A percentile compares a stretch with the other conserved stretches of the same genome.
Evolutionary conservation across 2,888 invertebrate genomes (phyloP).

Genomic region (Hirtodrosophila alboralis): DNA sequence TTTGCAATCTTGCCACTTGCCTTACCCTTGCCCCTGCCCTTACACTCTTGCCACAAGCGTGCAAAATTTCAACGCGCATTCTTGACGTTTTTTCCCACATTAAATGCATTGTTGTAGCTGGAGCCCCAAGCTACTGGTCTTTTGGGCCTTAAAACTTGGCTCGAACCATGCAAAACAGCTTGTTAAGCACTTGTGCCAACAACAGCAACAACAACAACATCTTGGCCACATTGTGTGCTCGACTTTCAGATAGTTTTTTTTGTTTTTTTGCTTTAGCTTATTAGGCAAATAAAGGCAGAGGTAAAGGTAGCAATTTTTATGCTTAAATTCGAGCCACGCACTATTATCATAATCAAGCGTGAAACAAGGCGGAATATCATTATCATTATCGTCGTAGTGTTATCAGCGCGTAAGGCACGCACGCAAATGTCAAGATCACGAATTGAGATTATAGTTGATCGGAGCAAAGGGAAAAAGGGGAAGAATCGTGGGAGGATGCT

Average conservation of each 20-base stretch:
- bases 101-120: slow-evolving; percentile 71
- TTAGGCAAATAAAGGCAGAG: slow-evolving; percentile 67
- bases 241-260: slow-evolving; percentile 44
- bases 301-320: slow-evolving; percentile 62
- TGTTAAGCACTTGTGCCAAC: slow-evolving; percentile 77
- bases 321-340: slow-evolving; percentile 60
- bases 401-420: slow-evolving; percentile 41
- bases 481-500: too few relatives aligned
- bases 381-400: slow-evolving; percentile 44
- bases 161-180: slow-evolving; percentile 81
- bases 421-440: slow-evolving; percentile 11
- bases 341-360: slow-evolving; percentile 69
- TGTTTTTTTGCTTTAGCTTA: slow-evolving; percentile 46
- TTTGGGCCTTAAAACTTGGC: slow-evolving; percentile 19
- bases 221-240: slow-evolving; percentile 66
- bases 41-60: slow-evolving; percentile 47
- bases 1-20: too few relatives aligned
- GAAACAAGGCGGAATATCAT: slow-evolving; percentile 40
- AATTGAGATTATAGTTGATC: slow-evolving; percentile 13
- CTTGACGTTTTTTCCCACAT: slow-evolving; percentile 83
- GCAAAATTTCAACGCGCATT: slow-evolving; percentile 75
- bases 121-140: slow-evolving; percentile 67
- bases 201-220: slow-evolving; percentile 40
- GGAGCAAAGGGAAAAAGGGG: too few relatives aligned
- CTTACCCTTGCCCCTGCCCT: too few relatives aligned